Conservation (phyloP, 2,113 vertebrate species). For the Spilogale gracilis region DNA sequence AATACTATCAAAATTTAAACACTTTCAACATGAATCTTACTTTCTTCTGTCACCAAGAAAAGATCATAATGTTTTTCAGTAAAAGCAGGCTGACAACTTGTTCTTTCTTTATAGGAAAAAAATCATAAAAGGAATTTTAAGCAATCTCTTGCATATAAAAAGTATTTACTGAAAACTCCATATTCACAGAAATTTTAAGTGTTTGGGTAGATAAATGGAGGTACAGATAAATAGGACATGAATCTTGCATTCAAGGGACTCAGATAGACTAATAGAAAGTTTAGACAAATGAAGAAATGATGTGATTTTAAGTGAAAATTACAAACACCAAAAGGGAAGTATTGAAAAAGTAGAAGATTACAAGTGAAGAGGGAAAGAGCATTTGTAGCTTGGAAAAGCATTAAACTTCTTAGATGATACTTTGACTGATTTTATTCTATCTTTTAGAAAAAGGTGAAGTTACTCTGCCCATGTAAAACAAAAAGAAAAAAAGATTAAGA, state of each 20-base stretch:
- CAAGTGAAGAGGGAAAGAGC: not conserved
- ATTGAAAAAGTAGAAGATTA: not conserved
- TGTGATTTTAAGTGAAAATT: not conserved
- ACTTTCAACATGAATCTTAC: not conserved
- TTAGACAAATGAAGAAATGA: not conserved
- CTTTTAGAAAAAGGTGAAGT: slow-evolving; percentile 14
- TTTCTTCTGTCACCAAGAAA: not conserved
- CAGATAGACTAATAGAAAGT: not conserved
- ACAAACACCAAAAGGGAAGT: not conserved
- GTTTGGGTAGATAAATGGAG: not conserved
- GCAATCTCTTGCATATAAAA: not conserved
- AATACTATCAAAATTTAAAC: not conserved
- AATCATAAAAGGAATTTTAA: not conserved
- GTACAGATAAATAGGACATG: not conserved
- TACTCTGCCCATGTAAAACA: not conserved
- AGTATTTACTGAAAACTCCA: not conserved
- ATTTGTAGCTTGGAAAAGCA: not conserved
- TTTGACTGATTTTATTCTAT: slow-evolving; percentile 28
- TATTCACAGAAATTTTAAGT: not conserved
- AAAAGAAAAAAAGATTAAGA: not conserved
- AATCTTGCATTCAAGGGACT: not conserved
- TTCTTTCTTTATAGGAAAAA: not conserved
- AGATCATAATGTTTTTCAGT: not conserved
- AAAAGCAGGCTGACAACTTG: not conserved
- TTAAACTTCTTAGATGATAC: not conserved